Conservation (phyloP, 1,140 invertebrate species). For the Mesaphorura yosii region DNA sequence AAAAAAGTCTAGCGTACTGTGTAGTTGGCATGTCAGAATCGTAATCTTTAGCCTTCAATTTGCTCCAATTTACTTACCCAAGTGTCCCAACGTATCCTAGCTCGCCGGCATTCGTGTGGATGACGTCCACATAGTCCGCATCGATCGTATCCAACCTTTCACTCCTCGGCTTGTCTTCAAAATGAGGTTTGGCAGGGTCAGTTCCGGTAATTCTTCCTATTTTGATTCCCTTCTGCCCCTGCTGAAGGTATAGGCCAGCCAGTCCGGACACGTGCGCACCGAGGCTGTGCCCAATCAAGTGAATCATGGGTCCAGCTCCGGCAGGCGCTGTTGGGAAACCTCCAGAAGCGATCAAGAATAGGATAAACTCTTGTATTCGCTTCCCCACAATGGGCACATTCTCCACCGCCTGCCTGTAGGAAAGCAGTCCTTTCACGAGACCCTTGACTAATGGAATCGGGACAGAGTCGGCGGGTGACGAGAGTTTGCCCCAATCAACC, state of each 20-base stretch:
- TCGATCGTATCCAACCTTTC: slow-evolving; percentile 44
- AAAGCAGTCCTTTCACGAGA: not conserved
- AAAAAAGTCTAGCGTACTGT: slow-evolving; percentile 50
- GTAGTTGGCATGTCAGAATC: no score
- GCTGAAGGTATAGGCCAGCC: not conserved
- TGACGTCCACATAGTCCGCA: slow-evolving; percentile 53
- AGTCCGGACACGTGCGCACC: not conserved
- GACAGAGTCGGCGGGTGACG: not conserved
- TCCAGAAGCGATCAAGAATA: not conserved
- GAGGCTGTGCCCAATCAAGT: not conserved
- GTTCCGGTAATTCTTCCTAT: no score
- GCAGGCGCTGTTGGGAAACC: no score
- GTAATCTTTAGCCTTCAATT: no score
- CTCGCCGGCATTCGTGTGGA: slow-evolving; percentile 52
- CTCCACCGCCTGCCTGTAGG: not conserved
- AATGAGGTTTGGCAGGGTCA: slow-evolving; percentile 9
- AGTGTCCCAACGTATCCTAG: slow-evolving; percentile 44
- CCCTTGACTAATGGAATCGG: not conserved
- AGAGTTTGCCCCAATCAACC: not conserved
- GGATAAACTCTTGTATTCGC: not conserved
- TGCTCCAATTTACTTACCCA: no score
- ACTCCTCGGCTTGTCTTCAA: not conserved
- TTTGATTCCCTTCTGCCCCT: slow-evolving; percentile 13
- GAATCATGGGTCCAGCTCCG: slow-evolving; percentile 1
- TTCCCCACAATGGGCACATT: not conserved